phyloP scores from a whole-genome alignment of 2,888 invertebrate genomes.

The Ophonus ardosiacus region DNA sequence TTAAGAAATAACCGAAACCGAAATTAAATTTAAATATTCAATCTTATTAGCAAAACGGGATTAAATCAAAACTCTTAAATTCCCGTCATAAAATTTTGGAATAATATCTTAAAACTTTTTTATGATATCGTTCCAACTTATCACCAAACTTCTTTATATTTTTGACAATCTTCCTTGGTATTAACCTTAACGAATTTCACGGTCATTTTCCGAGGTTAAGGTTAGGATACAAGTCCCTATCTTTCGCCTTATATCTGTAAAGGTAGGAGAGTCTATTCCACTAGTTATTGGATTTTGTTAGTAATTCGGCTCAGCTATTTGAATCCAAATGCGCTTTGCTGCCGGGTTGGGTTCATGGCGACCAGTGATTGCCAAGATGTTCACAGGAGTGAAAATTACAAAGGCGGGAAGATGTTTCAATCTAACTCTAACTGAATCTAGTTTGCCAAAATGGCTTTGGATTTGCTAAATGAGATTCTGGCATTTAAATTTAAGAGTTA shows the following conservation, averaged over 20 bases:
- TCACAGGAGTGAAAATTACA: background rate
- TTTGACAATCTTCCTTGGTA: background rate
- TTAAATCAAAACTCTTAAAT: background rate
- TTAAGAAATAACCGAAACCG: background rate
- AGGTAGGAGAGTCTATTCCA: slow-evolving; percentile 5
- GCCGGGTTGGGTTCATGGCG: background rate
- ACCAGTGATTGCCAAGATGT: background rate
- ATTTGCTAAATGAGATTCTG: too few relatives aligned
- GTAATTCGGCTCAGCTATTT: slow-evolving; percentile 44
- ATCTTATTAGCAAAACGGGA: background rate
- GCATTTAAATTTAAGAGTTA: too few relatives aligned
- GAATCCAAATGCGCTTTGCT: slow-evolving; percentile 50
- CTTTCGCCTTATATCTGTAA: slow-evolving; percentile 3
- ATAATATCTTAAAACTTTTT: background rate
- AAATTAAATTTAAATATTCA: background rate
- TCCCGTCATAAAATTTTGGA: background rate
- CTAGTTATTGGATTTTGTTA: slow-evolving; percentile 50
- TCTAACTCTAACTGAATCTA: too few relatives aligned
- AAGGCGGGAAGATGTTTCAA: background rate
- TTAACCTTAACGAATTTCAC: background rate
- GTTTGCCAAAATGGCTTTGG: too few relatives aligned
- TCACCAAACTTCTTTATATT: background rate
- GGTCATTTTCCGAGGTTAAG: background rate
- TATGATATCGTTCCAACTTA: background rate
- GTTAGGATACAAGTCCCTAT: background rate